These are phyloP conservation scores for Chaetodon trifascialis DNA, from an alignment of 2,113 vertebrate species.

Conservation along the genomic window DNA sequence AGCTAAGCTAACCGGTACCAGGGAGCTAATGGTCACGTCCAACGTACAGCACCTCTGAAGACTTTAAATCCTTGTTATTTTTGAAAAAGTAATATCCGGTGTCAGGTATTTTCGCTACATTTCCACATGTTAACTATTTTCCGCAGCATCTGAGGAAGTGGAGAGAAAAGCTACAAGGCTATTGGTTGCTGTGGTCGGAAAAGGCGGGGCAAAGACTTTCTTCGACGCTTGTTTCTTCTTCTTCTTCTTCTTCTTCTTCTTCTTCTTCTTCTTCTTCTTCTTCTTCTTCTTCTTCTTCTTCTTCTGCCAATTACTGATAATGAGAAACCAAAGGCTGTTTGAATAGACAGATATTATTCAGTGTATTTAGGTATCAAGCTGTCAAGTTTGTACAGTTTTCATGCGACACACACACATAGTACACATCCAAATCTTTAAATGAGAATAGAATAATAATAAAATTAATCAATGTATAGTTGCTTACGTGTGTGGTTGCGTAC, in stretches of 20 bases:
- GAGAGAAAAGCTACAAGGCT: background rate
- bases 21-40: background rate
- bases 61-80: background rate
- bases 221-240: background rate
- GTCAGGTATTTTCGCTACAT: background rate
- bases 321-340: too few species aligned
- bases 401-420: too few species aligned
- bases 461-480: too few species aligned
- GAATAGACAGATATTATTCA: too few species aligned
- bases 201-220: conserved; percentile 8
- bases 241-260: background rate
- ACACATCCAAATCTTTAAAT: too few species aligned
- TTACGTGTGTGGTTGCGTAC: too few species aligned
- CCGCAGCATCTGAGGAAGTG: conserved; percentile 24
- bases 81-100: background rate
- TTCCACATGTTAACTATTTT: background rate
- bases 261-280: background rate
- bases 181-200: conserved; percentile 55
- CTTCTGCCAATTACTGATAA: too few species aligned
- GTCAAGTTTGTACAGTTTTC: too few species aligned
- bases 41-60: background rate
- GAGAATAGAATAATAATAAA: too few species aligned
- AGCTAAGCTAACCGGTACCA: background rate
- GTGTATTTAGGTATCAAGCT: too few species aligned
- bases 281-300: too few species aligned